A percentile compares a stretch with the other conserved stretches of the same genome.
Evolutionary conservation across 2,113 vertebrate species (phyloP).

Genomic region (Girardinichthys multiradiatus): DNA sequence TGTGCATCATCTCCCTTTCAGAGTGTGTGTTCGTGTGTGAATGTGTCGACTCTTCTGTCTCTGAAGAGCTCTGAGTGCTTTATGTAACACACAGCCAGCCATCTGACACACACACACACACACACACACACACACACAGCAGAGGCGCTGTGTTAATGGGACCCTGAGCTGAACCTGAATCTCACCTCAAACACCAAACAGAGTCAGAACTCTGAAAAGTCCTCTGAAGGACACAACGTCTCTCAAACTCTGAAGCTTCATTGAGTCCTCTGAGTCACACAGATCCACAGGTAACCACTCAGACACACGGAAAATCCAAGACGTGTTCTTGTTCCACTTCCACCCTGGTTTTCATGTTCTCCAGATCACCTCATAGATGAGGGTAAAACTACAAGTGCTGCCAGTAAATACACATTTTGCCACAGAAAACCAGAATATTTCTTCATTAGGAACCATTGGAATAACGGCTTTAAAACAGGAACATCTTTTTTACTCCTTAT

Average conservation of each 20-base stretch:
- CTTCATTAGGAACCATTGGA: too few relatives aligned
- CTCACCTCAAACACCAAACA: neutral
- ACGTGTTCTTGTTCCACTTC: too few relatives aligned
- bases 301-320: too few relatives aligned
- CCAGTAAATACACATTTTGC: too few relatives aligned
- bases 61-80: slow-evolving; percentile 9
- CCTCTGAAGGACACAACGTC: neutral
- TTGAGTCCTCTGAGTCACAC: neutral
- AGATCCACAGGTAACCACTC: too few relatives aligned
- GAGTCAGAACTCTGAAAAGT: neutral
- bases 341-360: too few relatives aligned
- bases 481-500: too few relatives aligned
- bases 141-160: neutral
- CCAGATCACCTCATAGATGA: too few relatives aligned
- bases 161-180: neutral
- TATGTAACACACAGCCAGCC: neutral
- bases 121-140: slow-evolving; percentile 7
- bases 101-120: neutral
- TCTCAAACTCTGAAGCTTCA: neutral
- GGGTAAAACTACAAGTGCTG: too few relatives aligned
- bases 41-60: neutral
- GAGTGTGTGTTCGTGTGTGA: slow-evolving; percentile 16
- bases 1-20: slow-evolving; percentile 37
- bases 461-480: too few relatives aligned
- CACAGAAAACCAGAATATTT: too few relatives aligned